Evolutionary conservation across 2,888 invertebrate genomes (phyloP), one percentile per base, ranked within the genome.

Genomic region (Heliconius sara): DNA sequence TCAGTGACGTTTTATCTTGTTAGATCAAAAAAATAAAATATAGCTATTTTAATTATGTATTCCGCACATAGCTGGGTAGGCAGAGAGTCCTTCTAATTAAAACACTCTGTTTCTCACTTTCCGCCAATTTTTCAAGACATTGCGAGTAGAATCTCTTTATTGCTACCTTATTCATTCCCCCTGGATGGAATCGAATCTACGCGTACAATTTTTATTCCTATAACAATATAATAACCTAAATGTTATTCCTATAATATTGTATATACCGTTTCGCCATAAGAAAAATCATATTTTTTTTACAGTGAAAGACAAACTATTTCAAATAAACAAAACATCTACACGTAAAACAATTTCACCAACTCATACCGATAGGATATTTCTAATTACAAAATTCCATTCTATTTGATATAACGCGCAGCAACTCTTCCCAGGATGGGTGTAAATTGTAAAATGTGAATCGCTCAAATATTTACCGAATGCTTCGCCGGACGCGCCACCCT

Each of bases 391-490:
- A 91, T 90, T 88, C 89, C 87, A 85, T 85, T 83, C 85, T 83
- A 85, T 88, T 89, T 88, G 88, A 89, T 88, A 88, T 87, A 87
- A 87, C 84, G 85, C 86, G 87, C 89, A 89, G 87, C 87, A 86
- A 84, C 84, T 86, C 84, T 85, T 86, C 86, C 65, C 85, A 84
- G 86, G 89, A 89, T 88, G 88, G 88, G 87, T 88, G 91, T 90
- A 90, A 91, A 91, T 91, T 92, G 91, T 90, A 89, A 91, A 92
- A 90, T 91, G 91, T 88, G 89, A 86, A 90, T 89, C 87, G 86
- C 88, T 92, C 88, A 92, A 92, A 92, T 92, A 91, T 92, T 92
- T 91, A 91, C 90, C 83, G 84, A 88, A 87, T 88, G 86, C 90
- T 91, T 86, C 81, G 85, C 87, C 80, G 89, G 88, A 89, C 89